Conservation (phyloP, 1,140 invertebrate species). For the Spodoptera litura region DNA sequence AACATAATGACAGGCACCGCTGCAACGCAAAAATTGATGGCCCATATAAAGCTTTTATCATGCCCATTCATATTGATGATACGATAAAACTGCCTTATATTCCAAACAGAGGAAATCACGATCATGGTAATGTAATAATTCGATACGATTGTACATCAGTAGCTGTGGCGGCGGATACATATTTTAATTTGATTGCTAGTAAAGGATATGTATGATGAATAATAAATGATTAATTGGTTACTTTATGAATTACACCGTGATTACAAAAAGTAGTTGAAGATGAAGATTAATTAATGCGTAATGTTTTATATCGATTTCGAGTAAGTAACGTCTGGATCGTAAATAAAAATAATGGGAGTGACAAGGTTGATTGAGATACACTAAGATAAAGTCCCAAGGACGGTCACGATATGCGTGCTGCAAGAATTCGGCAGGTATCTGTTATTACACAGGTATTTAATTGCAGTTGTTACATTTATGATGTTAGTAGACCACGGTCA, state of each 20-base stretch:
- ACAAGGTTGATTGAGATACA: slow-evolving; percentile 66
- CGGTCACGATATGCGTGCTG: slow-evolving; percentile 69
- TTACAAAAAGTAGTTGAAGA: slow-evolving; percentile 5
- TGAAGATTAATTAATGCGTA: slow-evolving; percentile 21
- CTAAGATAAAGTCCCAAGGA: slow-evolving; percentile 57
- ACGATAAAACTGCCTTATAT: slow-evolving; percentile 31
- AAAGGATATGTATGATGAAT: slow-evolving; percentile 2
- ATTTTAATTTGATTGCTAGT: slow-evolving; percentile 20
- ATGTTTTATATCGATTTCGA: slow-evolving; percentile 23
- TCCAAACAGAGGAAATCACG: slow-evolving; percentile 41
- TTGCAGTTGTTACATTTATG: slow-evolving; percentile 54
- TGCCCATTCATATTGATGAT: slow-evolving; percentile 39
- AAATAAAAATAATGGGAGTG: slow-evolving; percentile 62
- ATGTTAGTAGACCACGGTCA: slow-evolving; percentile 52
- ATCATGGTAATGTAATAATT: slow-evolving; percentile 30
- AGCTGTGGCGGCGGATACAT: slow-evolving; percentile 2
- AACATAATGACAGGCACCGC: slow-evolving; percentile 20
- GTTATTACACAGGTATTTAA: slow-evolving; percentile 47
- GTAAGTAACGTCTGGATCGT: slow-evolving; percentile 36
- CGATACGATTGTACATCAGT: neutral
- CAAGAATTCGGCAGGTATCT: slow-evolving; percentile 57
- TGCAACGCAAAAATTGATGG: slow-evolving; percentile 36
- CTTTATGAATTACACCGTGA: slow-evolving; percentile 16
- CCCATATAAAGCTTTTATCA: slow-evolving; percentile 32
- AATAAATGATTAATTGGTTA: slow-evolving; percentile 21